Percentiles rank a stretch among this genome's conserved stretches.
Conservation (phyloP, 2,888 invertebrate genomes). For the Steinernema hermaphroditum region DNA sequence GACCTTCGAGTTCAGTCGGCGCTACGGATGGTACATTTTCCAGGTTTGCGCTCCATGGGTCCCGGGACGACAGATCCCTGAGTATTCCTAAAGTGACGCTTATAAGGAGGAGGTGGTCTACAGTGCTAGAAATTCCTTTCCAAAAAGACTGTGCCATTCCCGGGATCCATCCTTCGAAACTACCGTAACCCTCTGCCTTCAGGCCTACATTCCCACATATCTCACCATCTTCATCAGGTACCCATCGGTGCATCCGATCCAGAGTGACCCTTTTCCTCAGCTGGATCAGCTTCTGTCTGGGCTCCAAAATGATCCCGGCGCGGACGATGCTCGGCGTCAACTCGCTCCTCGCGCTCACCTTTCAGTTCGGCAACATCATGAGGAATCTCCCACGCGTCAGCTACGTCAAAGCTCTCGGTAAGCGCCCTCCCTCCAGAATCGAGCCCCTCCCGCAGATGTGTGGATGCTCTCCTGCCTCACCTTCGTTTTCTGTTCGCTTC, state of each 20-base stretch:
- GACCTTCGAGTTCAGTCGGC: conserved; percentile 54
- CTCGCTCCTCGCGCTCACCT: conserved; percentile 49
- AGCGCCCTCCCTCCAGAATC: background rate
- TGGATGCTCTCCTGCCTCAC: conserved; percentile 59
- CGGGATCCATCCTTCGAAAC: too few species aligned
- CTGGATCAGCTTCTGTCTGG: conserved; percentile 60
- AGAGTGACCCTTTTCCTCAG: conserved; percentile 63
- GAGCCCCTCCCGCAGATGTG: conserved; percentile 32
- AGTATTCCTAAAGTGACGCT: too few species aligned
- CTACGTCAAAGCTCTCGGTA: conserved; percentile 55
- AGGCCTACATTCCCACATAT: conserved; percentile 50
- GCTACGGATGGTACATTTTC: conserved; percentile 64
- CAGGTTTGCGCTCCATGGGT: conserved; percentile 35
- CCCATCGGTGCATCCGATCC: conserved; percentile 63
- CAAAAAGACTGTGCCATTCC: too few species aligned
- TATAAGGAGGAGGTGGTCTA: too few species aligned
- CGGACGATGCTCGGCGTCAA: conserved; percentile 60
- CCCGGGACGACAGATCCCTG: conserved; percentile 14
- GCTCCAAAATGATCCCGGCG: conserved; percentile 59
- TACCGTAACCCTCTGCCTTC: conserved; percentile 42
- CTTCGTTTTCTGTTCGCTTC: conserved; percentile 54
- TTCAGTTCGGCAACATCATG: conserved; percentile 60
- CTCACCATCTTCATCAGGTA: conserved; percentile 44
- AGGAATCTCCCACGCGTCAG: conserved; percentile 56
- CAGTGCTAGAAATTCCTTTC: too few species aligned